These are phyloP conservation scores for Oxyteleia sp. DNA, from an alignment of 2,888 invertebrate genomes.

Conservation along the genomic window DNA sequence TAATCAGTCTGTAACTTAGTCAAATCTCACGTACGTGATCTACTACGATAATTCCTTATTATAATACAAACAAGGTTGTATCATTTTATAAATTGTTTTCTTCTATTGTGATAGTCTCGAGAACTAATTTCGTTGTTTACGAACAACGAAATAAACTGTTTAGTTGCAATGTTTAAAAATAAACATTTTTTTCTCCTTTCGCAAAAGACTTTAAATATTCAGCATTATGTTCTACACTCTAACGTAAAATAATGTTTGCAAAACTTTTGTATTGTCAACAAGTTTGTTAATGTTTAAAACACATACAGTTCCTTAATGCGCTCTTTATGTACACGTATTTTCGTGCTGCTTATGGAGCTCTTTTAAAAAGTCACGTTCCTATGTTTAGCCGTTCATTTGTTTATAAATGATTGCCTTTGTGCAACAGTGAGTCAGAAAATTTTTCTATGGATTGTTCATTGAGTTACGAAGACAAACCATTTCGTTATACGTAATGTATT, in stretches of 20 bases:
- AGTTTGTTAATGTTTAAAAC: slow-evolving; percentile 45
- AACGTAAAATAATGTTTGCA: slow-evolving; percentile 23
- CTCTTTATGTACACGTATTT: slow-evolving; percentile 4
- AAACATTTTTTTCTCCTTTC: neutral
- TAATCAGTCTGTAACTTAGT: slow-evolving; percentile 40
- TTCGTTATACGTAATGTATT: neutral
- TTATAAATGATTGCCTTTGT: slow-evolving; percentile 37
- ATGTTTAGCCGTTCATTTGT: slow-evolving; percentile 39
- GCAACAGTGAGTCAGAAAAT: slow-evolving; percentile 24
- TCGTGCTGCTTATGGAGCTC: slow-evolving; percentile 29
- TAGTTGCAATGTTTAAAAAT: slow-evolving; percentile 3
- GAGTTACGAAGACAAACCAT: neutral
- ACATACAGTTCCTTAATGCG: slow-evolving; percentile 32
- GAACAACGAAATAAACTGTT: slow-evolving; percentile 10
- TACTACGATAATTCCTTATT: slow-evolving; percentile 41
- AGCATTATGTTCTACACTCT: neutral
- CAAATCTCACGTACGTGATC: slow-evolving; percentile 66
- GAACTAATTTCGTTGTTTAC: slow-evolving; percentile 10
- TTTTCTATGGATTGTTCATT: neutral
- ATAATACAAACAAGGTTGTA: slow-evolving; percentile 42
- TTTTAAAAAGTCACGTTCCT: slow-evolving; percentile 64
- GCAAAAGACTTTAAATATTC: neutral
- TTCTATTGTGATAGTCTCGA: no score
- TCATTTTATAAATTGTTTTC: slow-evolving; percentile 27
- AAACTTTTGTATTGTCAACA: slow-evolving; percentile 45